These are phyloP conservation scores for Scalopus aquaticus DNA, from an alignment of 2,113 vertebrate species.

Conservation along the genomic window DNA sequence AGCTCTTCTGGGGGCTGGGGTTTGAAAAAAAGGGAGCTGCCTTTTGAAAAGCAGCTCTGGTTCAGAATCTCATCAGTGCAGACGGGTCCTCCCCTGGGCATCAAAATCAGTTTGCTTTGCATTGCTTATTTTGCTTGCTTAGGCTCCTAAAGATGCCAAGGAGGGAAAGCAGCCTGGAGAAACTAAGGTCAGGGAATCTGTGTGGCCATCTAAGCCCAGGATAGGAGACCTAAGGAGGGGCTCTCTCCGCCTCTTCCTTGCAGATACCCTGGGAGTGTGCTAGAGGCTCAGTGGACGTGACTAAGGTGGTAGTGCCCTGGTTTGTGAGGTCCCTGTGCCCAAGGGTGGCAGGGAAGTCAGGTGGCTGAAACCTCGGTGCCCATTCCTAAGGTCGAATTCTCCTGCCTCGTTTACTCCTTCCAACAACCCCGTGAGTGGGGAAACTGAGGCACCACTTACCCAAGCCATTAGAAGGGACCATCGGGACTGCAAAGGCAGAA, in stretches of 20 bases:
- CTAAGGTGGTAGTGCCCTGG: background rate
- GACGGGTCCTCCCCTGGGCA: background rate
- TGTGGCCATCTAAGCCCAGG: no score
- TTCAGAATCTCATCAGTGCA: background rate
- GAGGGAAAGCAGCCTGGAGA: background rate
- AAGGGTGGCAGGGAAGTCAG: rapidly evolving
- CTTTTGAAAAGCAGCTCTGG: background rate
- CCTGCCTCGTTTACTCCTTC: background rate
- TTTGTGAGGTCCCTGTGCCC: background rate
- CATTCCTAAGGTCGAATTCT: background rate
- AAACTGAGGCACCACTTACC: background rate
- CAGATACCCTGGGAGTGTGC: background rate
- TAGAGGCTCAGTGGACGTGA: background rate
- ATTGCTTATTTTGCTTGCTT: background rate
- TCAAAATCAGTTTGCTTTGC: background rate
- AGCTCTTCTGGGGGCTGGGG: background rate
- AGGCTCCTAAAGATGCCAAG: background rate
- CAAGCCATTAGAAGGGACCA: background rate
- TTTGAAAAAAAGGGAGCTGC: background rate
- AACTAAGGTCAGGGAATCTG: background rate
- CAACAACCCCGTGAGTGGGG: background rate
- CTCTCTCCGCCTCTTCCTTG: background rate
- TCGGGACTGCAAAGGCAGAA: background rate
- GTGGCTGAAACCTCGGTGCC: background rate
- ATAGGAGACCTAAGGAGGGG: background rate